Conservation (phyloP, 2,888 invertebrate genomes). For the Leucoma salicis region DNA sequence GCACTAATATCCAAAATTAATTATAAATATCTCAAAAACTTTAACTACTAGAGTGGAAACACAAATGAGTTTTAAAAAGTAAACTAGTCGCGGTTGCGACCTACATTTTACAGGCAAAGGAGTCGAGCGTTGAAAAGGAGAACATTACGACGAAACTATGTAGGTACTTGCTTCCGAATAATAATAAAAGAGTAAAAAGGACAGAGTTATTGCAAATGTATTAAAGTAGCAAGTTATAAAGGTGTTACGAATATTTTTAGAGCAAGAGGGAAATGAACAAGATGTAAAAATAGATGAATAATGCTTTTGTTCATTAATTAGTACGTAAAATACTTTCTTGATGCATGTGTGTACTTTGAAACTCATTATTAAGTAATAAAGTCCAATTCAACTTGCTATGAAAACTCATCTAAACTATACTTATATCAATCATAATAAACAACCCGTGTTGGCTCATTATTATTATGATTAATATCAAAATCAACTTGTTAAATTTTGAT, state of each 20-base stretch:
- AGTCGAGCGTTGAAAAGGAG: slow-evolving; percentile 31
- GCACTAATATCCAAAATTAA: slow-evolving; percentile 21
- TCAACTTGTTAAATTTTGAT: too few relatives aligned
- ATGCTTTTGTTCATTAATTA: slow-evolving; percentile 19
- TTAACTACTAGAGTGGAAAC: slow-evolving; percentile 19
- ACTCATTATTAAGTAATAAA: too few relatives aligned
- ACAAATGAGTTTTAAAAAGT: slow-evolving; percentile 21
- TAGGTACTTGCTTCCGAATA: too few relatives aligned
- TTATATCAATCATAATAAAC: too few relatives aligned
- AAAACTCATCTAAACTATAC: too few relatives aligned
- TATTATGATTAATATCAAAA: too few relatives aligned
- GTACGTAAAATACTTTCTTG: slow-evolving; percentile 4
- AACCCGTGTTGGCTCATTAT: too few relatives aligned
- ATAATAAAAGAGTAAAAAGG: slow-evolving; percentile 36
- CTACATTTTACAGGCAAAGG: slow-evolving; percentile 40
- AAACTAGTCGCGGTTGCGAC: slow-evolving; percentile 33
- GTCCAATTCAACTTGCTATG: too few relatives aligned
- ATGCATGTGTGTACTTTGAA: too few relatives aligned
- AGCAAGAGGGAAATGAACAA: slow-evolving; percentile 16
- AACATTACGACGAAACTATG: slow-evolving; percentile 28
- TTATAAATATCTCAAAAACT: slow-evolving; percentile 31
- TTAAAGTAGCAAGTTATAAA: slow-evolving; percentile 52
- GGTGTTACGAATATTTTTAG: slow-evolving; percentile 34
- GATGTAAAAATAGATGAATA: slow-evolving; percentile 15
- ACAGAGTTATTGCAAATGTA: slow-evolving; percentile 40